Percentiles rank a stretch among this genome's conserved stretches.
These are phyloP conservation scores for Cassiopea xamachana DNA, from an alignment of 30 jellyfish, hydroid and myxozoan genomes.

Conservation along the genomic window DNA sequence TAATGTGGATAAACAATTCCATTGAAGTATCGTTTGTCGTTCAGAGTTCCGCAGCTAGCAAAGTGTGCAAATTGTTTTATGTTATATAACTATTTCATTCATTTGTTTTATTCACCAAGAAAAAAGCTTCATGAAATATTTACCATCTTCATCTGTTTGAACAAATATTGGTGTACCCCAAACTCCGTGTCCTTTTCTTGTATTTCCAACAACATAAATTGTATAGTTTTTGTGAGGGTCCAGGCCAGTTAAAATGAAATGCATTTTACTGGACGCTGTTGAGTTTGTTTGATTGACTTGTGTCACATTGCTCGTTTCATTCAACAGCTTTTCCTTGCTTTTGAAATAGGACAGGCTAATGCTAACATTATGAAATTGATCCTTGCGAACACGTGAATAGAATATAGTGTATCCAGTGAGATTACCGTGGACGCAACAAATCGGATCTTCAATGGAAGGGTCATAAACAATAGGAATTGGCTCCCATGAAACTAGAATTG, in stretches of 20 bases:
- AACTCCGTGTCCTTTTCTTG: slow-evolving; percentile 65
- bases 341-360: slow-evolving; percentile 35
- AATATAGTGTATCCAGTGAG: slow-evolving; percentile 71
- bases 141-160: slow-evolving; percentile 49
- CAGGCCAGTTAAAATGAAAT: slow-evolving; percentile 33
- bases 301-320: neutral
- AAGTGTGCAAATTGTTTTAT: too few species aligned
- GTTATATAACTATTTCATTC: too few species aligned
- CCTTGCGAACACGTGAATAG: slow-evolving; percentile 38
- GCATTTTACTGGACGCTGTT: neutral
- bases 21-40: too few species aligned
- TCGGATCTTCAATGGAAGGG: slow-evolving; percentile 58
- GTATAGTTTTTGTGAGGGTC: slow-evolving; percentile 44
- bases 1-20: too few species aligned
- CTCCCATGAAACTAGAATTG: slow-evolving; percentile 54
- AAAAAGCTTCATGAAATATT: neutral
- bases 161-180: slow-evolving; percentile 39
- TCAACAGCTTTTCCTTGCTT: neutral
- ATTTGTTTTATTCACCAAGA: neutral
- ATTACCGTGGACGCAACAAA: slow-evolving; percentile 56
- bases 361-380: slow-evolving; percentile 7
- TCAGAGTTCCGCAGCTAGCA: too few species aligned
- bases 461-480: slow-evolving; percentile 42
- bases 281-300: neutral
- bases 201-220: slow-evolving; percentile 66